These are phyloP conservation scores for Mormyrops boulengeri DNA, from an alignment of 2,797 vertebrate genomes.

Conservation along the genomic window DNA sequence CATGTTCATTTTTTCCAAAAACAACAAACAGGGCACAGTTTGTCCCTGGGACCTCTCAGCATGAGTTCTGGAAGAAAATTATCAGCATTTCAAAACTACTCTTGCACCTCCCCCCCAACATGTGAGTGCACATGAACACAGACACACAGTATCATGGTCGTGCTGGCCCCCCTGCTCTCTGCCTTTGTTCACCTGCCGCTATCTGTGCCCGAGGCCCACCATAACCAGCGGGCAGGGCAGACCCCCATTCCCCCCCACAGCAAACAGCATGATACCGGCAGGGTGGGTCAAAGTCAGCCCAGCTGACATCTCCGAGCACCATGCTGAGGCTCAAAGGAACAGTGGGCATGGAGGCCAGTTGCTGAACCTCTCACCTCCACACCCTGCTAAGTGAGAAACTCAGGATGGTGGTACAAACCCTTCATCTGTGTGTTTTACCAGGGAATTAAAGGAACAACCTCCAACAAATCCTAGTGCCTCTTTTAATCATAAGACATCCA, in stretches of 20 bases:
- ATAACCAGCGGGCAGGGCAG: neutral
- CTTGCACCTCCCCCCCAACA: neutral
- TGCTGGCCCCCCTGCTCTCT: neutral
- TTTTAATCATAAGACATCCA: neutral
- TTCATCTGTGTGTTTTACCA: neutral
- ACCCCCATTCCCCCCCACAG: neutral
- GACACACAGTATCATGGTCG: neutral
- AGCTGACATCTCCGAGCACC: neutral
- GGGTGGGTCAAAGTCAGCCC: neutral
- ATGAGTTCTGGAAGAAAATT: neutral
- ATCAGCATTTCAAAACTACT: neutral
- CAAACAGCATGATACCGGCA: neutral
- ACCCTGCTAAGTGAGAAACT: slow-evolving; percentile 12
- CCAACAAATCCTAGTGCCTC: neutral
- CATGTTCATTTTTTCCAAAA: neutral
- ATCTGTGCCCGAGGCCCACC: neutral
- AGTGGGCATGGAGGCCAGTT: neutral
- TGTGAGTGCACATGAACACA: neutral
- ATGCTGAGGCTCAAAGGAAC: neutral
- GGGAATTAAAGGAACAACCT: neutral
- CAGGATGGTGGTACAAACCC: neutral
- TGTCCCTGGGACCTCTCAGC: neutral
- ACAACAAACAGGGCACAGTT: neutral
- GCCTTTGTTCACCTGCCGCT: neutral
- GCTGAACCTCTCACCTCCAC: slow-evolving; percentile 19